Evolutionary conservation across 2,888 invertebrate species (phyloP).

Genomic region (Pecten maximus): DNA sequence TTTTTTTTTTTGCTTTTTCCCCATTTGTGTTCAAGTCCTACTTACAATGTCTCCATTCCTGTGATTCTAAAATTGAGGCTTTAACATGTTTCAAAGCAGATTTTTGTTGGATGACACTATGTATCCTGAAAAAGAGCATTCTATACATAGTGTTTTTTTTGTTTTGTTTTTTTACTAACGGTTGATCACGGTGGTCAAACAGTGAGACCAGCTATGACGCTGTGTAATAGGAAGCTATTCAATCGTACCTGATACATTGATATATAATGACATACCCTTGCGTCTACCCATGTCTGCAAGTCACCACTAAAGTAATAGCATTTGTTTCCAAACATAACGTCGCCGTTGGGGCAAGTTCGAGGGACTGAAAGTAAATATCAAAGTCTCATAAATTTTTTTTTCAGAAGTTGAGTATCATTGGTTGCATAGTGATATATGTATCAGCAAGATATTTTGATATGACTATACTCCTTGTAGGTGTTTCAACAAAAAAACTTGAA

Average conservation of each 20-base stretch:
- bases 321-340: not conserved
- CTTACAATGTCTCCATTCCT: too few relatives aligned
- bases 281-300: not conserved
- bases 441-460: too few relatives aligned
- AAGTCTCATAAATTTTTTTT: too few relatives aligned
- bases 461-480: too few relatives aligned
- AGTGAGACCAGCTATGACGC: not conserved
- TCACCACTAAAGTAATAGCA: not conserved
- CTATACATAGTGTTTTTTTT: not conserved
- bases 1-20: too few relatives aligned
- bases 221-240: not conserved
- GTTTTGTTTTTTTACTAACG: not conserved
- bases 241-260: not conserved
- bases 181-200: not conserved
- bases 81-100: too few relatives aligned
- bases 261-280: not conserved
- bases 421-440: too few relatives aligned
- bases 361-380: not conserved
- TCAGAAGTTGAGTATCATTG: too few relatives aligned
- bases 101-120: not conserved
- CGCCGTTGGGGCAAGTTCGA: not conserved
- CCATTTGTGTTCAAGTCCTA: too few relatives aligned
- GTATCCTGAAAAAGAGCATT: not conserved
- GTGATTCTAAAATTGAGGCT: too few relatives aligned
- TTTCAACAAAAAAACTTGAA: too few relatives aligned